phyloP scores from a whole-genome alignment of 2,113 vertebrate species.

The Echinops telfairi region DNA sequence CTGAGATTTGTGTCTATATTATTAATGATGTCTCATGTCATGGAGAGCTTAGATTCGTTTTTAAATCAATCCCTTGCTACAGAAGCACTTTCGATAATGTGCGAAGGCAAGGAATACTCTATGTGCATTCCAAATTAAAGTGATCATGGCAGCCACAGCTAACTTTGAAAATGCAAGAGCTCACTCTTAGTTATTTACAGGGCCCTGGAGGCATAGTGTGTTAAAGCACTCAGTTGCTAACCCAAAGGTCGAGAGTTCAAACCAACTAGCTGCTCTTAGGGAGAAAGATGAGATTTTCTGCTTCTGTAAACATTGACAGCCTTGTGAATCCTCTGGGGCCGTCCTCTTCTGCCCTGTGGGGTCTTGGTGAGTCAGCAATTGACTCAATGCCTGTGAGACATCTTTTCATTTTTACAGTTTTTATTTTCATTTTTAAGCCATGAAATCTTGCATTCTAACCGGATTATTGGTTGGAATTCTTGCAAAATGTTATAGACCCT shows the following conservation, averaged over 20 bases:
- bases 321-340: too few relatives aligned
- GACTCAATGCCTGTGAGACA: too few relatives aligned
- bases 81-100: slow-evolving; percentile 81
- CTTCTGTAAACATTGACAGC: too few relatives aligned
- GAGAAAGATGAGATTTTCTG: too few relatives aligned
- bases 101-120: slow-evolving; percentile 63
- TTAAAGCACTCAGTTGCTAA: too few relatives aligned
- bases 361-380: too few relatives aligned
- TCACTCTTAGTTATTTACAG: slow-evolving; percentile 53
- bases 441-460: slow-evolving; percentile 71
- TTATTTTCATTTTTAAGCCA: slow-evolving; percentile 39
- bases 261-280: too few relatives aligned
- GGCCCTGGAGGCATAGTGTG: too few relatives aligned
- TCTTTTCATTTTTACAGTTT: too few relatives aligned
- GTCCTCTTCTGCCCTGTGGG: too few relatives aligned
- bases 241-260: too few relatives aligned
- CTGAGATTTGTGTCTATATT: slow-evolving; percentile 83
- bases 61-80: slow-evolving; percentile 83
- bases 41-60: slow-evolving; percentile 84
- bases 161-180: slow-evolving; percentile 65
- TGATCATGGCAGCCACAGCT: slow-evolving; percentile 72
- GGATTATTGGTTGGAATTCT: slow-evolving; percentile 75
- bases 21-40: slow-evolving; percentile 88
- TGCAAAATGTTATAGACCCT: slow-evolving; percentile 56
- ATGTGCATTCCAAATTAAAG: slow-evolving; percentile 78